Base-by-base conservation (phyloP, 1,140 invertebrate species). In the Contarinia nasturtii region DNA sequence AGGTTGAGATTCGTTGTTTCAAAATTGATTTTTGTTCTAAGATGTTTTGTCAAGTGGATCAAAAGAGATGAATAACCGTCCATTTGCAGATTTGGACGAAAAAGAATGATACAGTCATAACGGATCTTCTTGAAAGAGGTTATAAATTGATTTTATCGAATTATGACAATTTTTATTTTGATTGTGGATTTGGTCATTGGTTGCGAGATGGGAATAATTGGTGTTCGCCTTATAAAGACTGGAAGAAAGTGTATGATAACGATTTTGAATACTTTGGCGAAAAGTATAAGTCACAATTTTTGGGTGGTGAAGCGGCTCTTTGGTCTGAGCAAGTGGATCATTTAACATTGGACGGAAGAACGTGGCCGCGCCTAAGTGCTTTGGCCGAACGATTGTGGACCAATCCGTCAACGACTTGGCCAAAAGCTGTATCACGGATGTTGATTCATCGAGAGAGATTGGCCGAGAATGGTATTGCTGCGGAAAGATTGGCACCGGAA, bases 211-310 rank as follows among this genome's bases (percentile, higher is more conserved):
- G 72, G 59, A 78, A 77, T 52, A 84, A 84, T 57, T 86, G 82
- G 83, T 86, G 82, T 59, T 71, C 79, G 0, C 82, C 82, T 0
- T 86, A 84, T 61, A 86, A 80, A 57, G 76, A 78, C 1, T 87
- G 83, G 83, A 81, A 86, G 59, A 76, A 74, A 51, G 70, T 85
- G n/a, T 87, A 86, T 53, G 70, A 77, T 17, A 85, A 86, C 60
- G 77, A 73, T 53, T 79, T 79, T 1, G 57, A 61, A 19, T 54
- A 63, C 11, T 71, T 85, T 44, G 68, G 64, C 1, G 56, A 60
- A 18, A 54, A 57, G 2, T 59, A 70, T 46, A 63, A 59, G 14
- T 48, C 69, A 48, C 63, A 68, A 46, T 64, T 75, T 49, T 57
- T 74, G 67, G 83, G 83, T 66, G 72, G 72, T 2, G 72, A 78